Evolutionary conservation across 2,797 vertebrate genomes (phyloP).

Genomic region (Epinephelus coioides): DNA sequence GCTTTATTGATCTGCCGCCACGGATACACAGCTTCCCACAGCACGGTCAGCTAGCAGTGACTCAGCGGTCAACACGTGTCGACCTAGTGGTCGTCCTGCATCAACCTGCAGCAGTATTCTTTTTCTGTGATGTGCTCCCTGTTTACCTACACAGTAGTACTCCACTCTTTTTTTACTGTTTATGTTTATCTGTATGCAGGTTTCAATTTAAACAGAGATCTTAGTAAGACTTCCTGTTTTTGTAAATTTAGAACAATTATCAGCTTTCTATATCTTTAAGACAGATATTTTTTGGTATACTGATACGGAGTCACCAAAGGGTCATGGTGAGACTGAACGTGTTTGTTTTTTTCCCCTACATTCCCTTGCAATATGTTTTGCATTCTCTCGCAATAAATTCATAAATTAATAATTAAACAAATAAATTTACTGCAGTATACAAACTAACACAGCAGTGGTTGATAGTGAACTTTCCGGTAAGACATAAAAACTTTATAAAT

Average conservation of each 20-base stretch:
- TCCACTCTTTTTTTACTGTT: neutral
- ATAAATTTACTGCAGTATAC: too few species aligned
- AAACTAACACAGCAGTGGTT: too few species aligned
- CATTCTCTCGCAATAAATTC: too few species aligned
- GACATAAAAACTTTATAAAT: too few species aligned
- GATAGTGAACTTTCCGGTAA: too few species aligned
- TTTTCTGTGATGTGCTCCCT: neutral
- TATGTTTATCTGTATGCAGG: neutral
- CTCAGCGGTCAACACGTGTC: constrained; percentile 68
- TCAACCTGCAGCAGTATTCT: constrained; percentile 47
- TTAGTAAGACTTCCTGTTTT: neutral
- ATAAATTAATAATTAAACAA: too few species aligned
- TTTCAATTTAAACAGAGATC: neutral
- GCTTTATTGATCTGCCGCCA: constrained; percentile 69
- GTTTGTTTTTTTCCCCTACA: too few species aligned
- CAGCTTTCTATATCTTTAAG: neutral
- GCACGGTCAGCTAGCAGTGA: constrained; percentile 61
- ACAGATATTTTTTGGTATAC: neutral
- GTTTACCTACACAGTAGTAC: constrained; percentile 10
- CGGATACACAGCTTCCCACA: constrained; percentile 56
- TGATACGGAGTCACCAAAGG: too few species aligned
- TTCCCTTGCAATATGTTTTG: too few species aligned
- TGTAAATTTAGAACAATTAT: neutral
- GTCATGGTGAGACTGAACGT: too few species aligned
- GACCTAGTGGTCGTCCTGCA: constrained; percentile 56